A percentile compares a stretch with the other conserved stretches of the same genome.
Evolutionary conservation across 2,113 vertebrate genomes (phyloP).

Genomic region (Cichladusa arquata): DNA sequence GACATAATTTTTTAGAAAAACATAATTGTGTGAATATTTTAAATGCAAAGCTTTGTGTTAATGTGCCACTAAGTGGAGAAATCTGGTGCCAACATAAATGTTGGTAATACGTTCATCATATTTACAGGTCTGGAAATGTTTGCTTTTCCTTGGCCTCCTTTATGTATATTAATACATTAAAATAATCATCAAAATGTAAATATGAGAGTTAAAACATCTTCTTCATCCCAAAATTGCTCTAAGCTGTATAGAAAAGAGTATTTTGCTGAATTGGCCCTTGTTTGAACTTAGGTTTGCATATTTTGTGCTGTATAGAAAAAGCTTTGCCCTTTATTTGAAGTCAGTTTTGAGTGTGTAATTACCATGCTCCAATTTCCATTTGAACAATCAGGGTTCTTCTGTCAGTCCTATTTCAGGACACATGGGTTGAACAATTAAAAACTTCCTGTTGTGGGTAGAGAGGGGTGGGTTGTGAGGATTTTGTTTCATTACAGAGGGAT

Average conservation of each 20-base stretch:
- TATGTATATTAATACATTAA: neutral
- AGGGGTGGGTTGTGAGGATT: neutral
- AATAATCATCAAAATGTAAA: neutral
- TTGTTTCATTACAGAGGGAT: neutral
- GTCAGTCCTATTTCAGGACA: neutral
- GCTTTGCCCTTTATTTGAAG: neutral
- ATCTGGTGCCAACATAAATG: conserved; percentile 27
- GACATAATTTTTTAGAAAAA: neutral
- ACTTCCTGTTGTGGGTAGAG: neutral
- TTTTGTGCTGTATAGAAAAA: neutral
- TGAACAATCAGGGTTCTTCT: neutral
- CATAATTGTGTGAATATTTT: conserved; percentile 22
- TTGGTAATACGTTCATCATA: neutral
- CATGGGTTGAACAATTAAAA: neutral
- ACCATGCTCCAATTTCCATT: neutral
- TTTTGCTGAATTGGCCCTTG: neutral
- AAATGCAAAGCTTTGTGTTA: conserved; percentile 7
- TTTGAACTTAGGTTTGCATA: neutral
- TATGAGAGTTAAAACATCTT: neutral
- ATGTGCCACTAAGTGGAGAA: conserved; percentile 1
- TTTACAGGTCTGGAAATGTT: conserved; percentile 8
- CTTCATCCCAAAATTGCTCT: neutral
- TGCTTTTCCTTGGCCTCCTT: neutral
- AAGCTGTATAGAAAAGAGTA: neutral
- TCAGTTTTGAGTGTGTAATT: neutral